Conservation (phyloP, 2,888 invertebrate genomes). For the Aspidiotus destructor region DNA sequence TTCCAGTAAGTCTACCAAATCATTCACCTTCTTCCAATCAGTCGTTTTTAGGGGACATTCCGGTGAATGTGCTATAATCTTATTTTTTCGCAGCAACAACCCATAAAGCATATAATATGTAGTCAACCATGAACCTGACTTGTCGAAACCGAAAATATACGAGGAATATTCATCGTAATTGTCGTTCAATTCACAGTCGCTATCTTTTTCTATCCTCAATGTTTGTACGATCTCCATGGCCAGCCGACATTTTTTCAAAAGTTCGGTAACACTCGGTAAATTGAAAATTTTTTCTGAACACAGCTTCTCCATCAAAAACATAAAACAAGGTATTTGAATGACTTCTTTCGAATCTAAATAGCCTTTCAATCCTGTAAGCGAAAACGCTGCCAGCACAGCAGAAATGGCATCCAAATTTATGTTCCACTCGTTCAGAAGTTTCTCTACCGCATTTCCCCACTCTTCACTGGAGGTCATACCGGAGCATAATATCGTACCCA, state of each 20-base stretch:
- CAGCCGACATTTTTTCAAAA: conserved; percentile 43
- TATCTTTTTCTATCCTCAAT: not conserved
- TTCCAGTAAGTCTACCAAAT: conserved; percentile 44
- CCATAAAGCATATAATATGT: conserved; percentile 46
- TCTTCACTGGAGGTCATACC: conserved; percentile 41
- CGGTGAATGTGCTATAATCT: conserved; percentile 41
- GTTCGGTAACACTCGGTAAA: conserved; percentile 41
- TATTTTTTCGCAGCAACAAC: conserved; percentile 41
- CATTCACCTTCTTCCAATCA: conserved; percentile 45
- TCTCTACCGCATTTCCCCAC: conserved; percentile 43
- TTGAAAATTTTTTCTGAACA: conserved; percentile 44
- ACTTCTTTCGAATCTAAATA: conserved; percentile 42
- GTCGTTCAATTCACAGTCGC: not conserved
- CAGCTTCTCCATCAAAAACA: conserved; percentile 40
- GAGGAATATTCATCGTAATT: conserved; percentile 37
- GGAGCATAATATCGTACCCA: conserved; percentile 44
- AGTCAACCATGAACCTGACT: conserved; percentile 44
- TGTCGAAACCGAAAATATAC: conserved; percentile 36
- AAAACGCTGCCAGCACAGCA: conserved; percentile 43
- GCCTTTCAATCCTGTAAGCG: conserved; percentile 40
- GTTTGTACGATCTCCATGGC: conserved; percentile 40
- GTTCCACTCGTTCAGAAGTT: conserved; percentile 44
- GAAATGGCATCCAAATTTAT: conserved; percentile 43
- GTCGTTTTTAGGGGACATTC: conserved; percentile 42
- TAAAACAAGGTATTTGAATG: conserved; percentile 44